Evolutionary conservation across 2,113 vertebrate species (phyloP).

Genomic region (Peromyscus leucopus): DNA sequence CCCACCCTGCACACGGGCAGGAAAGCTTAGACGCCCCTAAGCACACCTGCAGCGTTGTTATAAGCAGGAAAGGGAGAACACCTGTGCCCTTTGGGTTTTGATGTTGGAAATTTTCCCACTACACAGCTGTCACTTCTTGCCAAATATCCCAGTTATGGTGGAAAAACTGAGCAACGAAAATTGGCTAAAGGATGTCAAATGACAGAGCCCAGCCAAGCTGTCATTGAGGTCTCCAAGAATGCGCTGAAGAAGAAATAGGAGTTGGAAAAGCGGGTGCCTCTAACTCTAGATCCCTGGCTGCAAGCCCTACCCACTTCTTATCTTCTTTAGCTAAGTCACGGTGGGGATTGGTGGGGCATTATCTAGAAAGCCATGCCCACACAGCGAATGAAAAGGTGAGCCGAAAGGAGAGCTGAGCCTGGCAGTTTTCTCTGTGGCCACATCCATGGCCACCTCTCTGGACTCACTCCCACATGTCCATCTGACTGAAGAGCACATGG

Average conservation of each 20-base stretch:
- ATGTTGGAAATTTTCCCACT: slow-evolving; percentile 58
- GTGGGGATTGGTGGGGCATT: too few species aligned
- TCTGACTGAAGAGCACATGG: not conserved
- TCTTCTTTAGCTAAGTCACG: accelerated
- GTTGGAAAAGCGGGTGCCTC: accelerated
- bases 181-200: not conserved
- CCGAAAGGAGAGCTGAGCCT: not conserved
- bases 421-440: not conserved
- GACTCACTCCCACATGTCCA: accelerated
- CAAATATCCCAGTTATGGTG: slow-evolving; percentile 60
- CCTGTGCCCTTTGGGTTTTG: not conserved
- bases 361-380: not conserved
- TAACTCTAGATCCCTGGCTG: too few species aligned
- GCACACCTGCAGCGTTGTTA: not conserved
- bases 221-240: not conserved
- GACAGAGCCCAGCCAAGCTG: not conserved
- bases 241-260: accelerated
- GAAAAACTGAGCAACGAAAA: slow-evolving; percentile 71
- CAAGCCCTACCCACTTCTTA: accelerated
- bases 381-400: not conserved
- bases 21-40: not conserved
- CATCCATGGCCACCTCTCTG: not conserved
- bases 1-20: not conserved
- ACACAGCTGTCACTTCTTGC: not conserved
- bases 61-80: slow-evolving; percentile 11